Base-by-base conservation (phyloP, 2,888 invertebrate genomes). In the Blastobasis lacticolella region DNA sequence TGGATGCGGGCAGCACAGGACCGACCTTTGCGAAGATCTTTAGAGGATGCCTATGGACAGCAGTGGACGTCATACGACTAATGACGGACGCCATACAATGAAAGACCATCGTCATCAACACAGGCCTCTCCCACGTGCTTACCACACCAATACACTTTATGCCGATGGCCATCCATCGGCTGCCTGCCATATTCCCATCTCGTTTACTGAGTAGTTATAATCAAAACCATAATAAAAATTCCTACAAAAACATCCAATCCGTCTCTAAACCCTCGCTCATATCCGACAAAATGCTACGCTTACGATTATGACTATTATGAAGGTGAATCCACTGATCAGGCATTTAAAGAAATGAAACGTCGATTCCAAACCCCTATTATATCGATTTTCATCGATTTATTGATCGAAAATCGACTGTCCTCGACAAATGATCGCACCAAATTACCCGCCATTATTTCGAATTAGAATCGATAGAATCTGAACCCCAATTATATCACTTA, bases 281-380 rank as follows among this genome's bases (percentile, higher is more conserved):
- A 71, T 70, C 62, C 69, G 64, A 66, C 67, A 70, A 73, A 78
- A 75, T 79, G 75, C 66, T 79, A 76, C 83, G 78, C 74, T 82
- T 80, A 81, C 70, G 70, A 77, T 83, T 79, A 87, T 86, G 67
- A 82, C 87, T 82, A 82, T 85, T 81, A 88, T 88, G 84, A 87
- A 71, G 23, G 74, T 66, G 77, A 82, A 82, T 82, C 75, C 75
- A 76, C 78, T 85, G 81, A 87, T 83, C 82, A 85, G 76, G 75
- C 83, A 88, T 88, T 88, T 88, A 85, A 80, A 88, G 86, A 88
- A 88, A 88, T 87, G 81, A 88, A 88, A 84, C 81, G 83, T 81
- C 84, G 78, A 81, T 81, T 81, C 63, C 67, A 73, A 73, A 72
- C 84, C 73, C 79, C 81, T 74, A 88, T 87, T 85, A 87, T 77